A percentile compares a stretch with the other conserved stretches of the same genome.
phyloP scores from a whole-genome alignment of 2,888 invertebrate species.

The Platycheirus albimanus region DNA sequence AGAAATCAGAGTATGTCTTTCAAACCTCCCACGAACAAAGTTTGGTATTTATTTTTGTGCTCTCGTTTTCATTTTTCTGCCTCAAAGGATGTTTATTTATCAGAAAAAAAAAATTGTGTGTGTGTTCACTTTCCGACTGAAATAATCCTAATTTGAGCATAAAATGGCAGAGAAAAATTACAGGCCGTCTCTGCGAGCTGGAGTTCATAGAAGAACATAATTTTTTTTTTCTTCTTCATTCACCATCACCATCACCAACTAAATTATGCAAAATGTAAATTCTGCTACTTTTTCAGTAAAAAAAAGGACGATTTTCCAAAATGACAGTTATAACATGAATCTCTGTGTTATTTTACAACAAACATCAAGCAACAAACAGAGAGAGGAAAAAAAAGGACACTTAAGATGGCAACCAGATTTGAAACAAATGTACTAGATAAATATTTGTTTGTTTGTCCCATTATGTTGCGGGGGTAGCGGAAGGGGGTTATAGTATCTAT shows the following conservation, averaged over 20 bases:
- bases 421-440: slow-evolving; percentile 49
- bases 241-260: no score
- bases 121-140: slow-evolving; percentile 21
- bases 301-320: slow-evolving; percentile 53
- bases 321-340: slow-evolving; percentile 44
- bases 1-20: no score
- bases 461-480: slow-evolving; percentile 7
- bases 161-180: slow-evolving; percentile 57
- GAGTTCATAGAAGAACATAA: slow-evolving; percentile 7
- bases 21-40: no score
- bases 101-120: not conserved
- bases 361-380: not conserved
- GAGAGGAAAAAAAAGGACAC: slow-evolving; percentile 4
- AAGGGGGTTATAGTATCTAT: not conserved
- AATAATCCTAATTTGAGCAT: slow-evolving; percentile 45
- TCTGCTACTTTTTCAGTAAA: slow-evolving; percentile 35
- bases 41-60: not conserved
- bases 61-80: not conserved
- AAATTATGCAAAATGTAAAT: slow-evolving; percentile 68
- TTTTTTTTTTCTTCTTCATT: slow-evolving; percentile 23
- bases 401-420: slow-evolving; percentile 56
- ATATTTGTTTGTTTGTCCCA: slow-evolving; percentile 38
- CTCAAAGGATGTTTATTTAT: slow-evolving; percentile 10
- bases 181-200: no score
- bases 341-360: not conserved